Conservation (phyloP, 2,113 vertebrate genomes). For the Ranitomeya variabilis region DNA sequence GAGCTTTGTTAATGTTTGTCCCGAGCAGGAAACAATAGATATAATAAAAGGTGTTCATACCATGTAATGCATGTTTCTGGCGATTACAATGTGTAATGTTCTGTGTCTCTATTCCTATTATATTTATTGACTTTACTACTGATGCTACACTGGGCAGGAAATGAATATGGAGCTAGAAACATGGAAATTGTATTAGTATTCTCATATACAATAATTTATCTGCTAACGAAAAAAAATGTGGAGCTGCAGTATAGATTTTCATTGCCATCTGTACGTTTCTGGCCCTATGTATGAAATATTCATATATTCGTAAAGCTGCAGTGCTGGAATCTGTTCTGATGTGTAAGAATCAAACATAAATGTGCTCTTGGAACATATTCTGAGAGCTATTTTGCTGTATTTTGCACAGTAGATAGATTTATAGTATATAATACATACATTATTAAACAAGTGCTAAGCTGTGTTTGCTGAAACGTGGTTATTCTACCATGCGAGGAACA, state of each 20-base stretch:
- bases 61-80: no score
- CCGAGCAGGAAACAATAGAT: no score
- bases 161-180: no score
- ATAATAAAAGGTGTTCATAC: no score
- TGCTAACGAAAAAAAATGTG: background rate
- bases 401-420: background rate
- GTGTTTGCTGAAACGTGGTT: background rate
- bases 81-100: no score
- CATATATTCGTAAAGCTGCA: background rate
- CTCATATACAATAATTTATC: background rate
- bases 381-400: background rate
- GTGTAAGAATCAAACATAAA: background rate
- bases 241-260: background rate
- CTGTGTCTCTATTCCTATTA: no score
- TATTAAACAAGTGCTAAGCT: constrained; percentile 20
- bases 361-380: background rate
- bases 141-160: no score
- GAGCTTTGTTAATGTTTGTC: no score
- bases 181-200: background rate
- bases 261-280: background rate
- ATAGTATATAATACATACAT: constrained; percentile 11
- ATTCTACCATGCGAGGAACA: background rate
- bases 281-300: background rate
- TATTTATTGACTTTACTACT: no score
- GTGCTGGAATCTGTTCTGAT: background rate